These are phyloP conservation scores for Pelodytes ibericus DNA, from an alignment of 2,797 vertebrate species.

Conservation along the genomic window DNA sequence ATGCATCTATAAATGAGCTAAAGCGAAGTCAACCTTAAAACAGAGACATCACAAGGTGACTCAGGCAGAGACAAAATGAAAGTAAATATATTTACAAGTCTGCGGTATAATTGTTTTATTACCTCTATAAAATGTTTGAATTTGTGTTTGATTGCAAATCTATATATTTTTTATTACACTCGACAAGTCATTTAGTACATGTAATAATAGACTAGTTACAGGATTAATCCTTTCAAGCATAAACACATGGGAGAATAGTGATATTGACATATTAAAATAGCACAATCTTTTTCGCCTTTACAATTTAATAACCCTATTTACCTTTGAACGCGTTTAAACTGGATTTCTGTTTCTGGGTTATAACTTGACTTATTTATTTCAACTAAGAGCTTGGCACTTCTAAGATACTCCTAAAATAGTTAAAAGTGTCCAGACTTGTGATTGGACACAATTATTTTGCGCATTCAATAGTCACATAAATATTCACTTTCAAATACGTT, in stretches of 20 bases:
- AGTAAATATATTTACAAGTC: constrained; percentile 49
- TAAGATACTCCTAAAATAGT: no score
- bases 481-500: no score
- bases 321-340: no score
- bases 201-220: constrained; percentile 20
- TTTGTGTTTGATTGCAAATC: constrained; percentile 50
- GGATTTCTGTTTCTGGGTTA: no score
- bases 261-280: neutral
- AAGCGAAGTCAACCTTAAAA: constrained; percentile 28
- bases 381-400: no score
- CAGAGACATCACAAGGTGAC: constrained; percentile 43
- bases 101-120: constrained; percentile 45
- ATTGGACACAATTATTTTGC: no score
- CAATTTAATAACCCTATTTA: neutral
- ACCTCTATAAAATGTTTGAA: constrained; percentile 43
- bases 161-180: constrained; percentile 43
- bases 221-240: constrained; percentile 5
- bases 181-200: constrained; percentile 31
- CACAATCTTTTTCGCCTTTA: neutral
- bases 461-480: no score
- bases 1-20: constrained; percentile 35
- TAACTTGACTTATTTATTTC: no score
- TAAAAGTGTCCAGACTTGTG: no score
- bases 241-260: neutral
- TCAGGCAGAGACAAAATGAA: constrained; percentile 36